Base-by-base conservation (phyloP, 2,797 vertebrate genomes). In the Clarias pachynema region DNA sequence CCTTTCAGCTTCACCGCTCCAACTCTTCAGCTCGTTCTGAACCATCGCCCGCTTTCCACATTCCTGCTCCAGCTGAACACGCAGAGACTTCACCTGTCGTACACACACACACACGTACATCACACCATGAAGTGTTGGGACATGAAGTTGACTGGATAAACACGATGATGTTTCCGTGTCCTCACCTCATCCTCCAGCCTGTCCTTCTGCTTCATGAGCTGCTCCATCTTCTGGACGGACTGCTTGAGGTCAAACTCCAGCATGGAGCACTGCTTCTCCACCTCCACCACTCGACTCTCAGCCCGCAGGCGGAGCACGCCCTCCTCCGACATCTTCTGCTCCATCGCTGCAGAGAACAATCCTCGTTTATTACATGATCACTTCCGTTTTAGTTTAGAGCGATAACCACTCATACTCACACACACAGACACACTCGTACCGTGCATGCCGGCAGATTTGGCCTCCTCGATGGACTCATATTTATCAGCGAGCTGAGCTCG, bases 191-290 rank as follows among this genome's bases (percentile, higher is more conserved):
- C 98, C 91, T 99, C 98, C 89, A 99, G 93, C 83, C 97, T 94
- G 88, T 99, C 98, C 88, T 98, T 99, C 89, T 98, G 98, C 92
- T 98, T 96, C 94, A 95, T 95, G 91, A 99, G 94, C 92, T 99
- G 98, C 89, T 99, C 98, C 83, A 98, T 95, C 92, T 99, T 99
- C 94, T 99, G 98, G 89, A 97, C 96, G n/a, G 97, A 98, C 89
- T 99, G 98, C 90, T 99, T 99, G 84, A 99, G 95, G 92, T 99
- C 98, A 20, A 99, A 98, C 90, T 99, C 98, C 80, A 99, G 93
- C 97, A 99, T 99, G 9, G 97, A 99, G 93, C 98, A 98, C 91
- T 98, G 97, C 90, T 99, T 99, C 93, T 99, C 98, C 86, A 97
- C 96, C 91, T 99, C 97, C 93, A 99, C 97, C 86, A 97, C 95